Conservation (phyloP, 1,140 invertebrate species). For the Rhopalosiphum padi region DNA sequence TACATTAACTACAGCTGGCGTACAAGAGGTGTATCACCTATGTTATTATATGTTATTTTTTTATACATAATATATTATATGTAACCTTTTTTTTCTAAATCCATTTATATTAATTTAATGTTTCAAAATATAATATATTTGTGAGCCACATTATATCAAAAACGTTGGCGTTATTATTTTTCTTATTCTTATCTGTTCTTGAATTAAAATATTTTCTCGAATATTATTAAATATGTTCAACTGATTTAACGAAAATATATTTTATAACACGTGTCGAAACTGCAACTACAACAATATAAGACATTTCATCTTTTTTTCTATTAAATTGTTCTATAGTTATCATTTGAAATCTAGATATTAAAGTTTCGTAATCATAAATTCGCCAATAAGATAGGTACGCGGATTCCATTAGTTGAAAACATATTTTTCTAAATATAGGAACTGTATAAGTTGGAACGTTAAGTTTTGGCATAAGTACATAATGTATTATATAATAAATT, state of each 20-base stretch:
- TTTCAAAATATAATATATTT: not conserved
- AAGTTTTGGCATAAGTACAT: not conserved
- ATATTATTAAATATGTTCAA: conserved; percentile 3
- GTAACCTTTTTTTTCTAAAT: conserved; percentile 6
- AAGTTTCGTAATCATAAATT: not conserved
- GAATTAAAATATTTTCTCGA: not conserved
- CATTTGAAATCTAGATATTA: not conserved
- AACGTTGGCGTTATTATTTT: not conserved
- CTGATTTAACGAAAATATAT: not conserved
- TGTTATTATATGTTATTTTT: conserved; percentile 29
- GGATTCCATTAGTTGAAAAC: not conserved
- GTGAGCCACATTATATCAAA: not conserved
- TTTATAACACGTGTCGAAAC: not conserved
- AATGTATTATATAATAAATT: not conserved
- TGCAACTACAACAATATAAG: not conserved
- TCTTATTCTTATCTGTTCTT: not conserved
- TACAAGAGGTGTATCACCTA: conserved; percentile 15
- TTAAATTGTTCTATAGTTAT: not conserved
- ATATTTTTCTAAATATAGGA: not conserved
- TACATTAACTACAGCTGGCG: conserved; percentile 12
- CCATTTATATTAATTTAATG: conserved; percentile 33
- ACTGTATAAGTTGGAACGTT: not conserved
- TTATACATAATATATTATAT: conserved; percentile 23
- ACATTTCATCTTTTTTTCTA: not conserved
- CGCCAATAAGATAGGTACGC: not conserved